Conservation (phyloP, 2,888 invertebrate genomes). For the Beris chalybata region DNA sequence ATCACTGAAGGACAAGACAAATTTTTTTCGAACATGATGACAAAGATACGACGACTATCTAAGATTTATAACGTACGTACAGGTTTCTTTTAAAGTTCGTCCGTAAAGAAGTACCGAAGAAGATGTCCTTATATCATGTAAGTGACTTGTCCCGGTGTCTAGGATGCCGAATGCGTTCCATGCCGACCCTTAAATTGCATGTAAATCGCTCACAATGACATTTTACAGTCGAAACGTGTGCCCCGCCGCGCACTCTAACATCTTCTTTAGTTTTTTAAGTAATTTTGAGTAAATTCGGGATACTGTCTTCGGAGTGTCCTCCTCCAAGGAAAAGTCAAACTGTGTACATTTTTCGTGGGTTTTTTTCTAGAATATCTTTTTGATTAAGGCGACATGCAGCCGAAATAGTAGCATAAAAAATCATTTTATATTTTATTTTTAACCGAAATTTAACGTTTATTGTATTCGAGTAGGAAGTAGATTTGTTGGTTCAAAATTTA, state of each 20-base stretch:
- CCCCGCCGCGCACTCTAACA: slow-evolving; percentile 28
- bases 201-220: slow-evolving; percentile 30
- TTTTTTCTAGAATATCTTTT: slow-evolving; percentile 5
- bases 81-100: background rate
- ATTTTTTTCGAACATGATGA: background rate
- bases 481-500: no score
- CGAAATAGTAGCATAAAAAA: background rate
- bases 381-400: slow-evolving; percentile 11
- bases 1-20: slow-evolving; percentile 27
- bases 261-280: slow-evolving; percentile 8
- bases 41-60: slow-evolving; percentile 12
- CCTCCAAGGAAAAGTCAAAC: background rate
- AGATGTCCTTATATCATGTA: slow-evolving; percentile 27
- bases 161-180: background rate
- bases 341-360: background rate
- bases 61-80: slow-evolving; percentile 23
- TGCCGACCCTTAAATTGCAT: slow-evolving; percentile 28
- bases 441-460: no score
- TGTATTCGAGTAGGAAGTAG: no score
- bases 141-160: slow-evolving; percentile 25
- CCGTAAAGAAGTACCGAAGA: background rate
- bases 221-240: slow-evolving; percentile 35
- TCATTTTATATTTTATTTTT: no score
- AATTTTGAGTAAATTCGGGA: background rate
- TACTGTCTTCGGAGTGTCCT: background rate